Base-by-base conservation (phyloP, 2,113 vertebrate genomes). In the Sterna hirundo region DNA sequence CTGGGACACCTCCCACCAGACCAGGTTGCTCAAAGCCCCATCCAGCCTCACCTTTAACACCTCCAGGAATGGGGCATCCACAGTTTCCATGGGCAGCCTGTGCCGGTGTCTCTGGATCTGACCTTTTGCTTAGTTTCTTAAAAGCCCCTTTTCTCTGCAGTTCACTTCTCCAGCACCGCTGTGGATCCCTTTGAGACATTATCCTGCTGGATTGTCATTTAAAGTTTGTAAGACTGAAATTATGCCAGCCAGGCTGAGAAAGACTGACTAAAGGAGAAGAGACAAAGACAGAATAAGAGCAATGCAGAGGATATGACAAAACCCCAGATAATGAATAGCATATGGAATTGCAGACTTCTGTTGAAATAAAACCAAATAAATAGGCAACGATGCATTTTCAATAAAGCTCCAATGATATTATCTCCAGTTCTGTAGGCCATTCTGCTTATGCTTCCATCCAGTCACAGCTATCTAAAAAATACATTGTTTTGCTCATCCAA, bases 201-300 rank as follows among this genome's bases (percentile, higher is more conserved):
- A n/a, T 55, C 51, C 76, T 72, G 60, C 57, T 75, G 77, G 86
- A 91, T 49, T 94, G 91, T 93, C 94, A 65, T 82, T 94, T 82
- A 38, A 87, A 82, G 69, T 94, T 89, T 85, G 75, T 27, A 87
- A 49, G 18, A 27, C 54, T 62, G 74, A 76, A 94, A 91, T 93
- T 86, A 44, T 7, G 29, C 36, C 78, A 92, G 77, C 57, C 74
- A 85, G 61, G 80, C 81, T 82, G 65, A 57, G 76, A 76, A 65
- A 69, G 49, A 26, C 61, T 72, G 86, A 58, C 61, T 23, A 69
- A 82, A 92, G 77, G n/a, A 80, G 52, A 86, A 62, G 30, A 82
- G 52, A 13, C 5, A 89, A 34, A 47, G 90, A 65, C 75, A 91
- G 93, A 91, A 80, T 11, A 69, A 79, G 70, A 97, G 62, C 46